Conservation (phyloP, 2,113 vertebrate genomes). For the Rhadina sibilatrix region DNA sequence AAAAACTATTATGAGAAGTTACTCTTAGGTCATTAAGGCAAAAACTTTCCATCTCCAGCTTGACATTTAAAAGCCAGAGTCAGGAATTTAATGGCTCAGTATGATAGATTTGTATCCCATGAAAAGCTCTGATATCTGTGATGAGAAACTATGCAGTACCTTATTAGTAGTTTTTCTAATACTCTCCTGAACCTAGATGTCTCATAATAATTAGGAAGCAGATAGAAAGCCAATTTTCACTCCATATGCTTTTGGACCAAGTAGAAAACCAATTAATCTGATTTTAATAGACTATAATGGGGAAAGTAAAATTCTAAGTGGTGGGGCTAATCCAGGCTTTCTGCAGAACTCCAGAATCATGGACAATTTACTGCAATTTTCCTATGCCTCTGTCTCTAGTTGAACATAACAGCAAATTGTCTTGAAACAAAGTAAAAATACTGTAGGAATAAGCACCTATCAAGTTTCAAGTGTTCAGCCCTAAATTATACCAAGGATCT, state of each 20-base stretch:
- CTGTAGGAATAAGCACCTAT: background rate
- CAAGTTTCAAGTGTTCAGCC: background rate
- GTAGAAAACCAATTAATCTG: background rate
- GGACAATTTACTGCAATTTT: background rate
- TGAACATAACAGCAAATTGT: background rate
- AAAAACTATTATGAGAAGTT: background rate
- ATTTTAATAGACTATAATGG: background rate
- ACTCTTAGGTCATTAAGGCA: background rate
- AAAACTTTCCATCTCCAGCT: background rate
- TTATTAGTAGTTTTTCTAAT: background rate
- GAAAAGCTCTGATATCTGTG: background rate
- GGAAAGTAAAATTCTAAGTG: background rate
- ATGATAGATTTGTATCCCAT: background rate
- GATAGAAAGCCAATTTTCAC: background rate
- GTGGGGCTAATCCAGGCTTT: background rate
- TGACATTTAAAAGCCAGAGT: background rate
- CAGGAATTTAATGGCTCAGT: background rate
- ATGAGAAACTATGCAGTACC: background rate
- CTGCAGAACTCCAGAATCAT: background rate
- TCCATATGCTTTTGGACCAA: background rate
- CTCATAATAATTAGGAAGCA: background rate
- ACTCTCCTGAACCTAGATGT: background rate
- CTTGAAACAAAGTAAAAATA: background rate
- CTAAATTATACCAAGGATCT: background rate
- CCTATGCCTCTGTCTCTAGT: background rate